A percentile compares a stretch with the other conserved stretches of the same genome.
Conservation (phyloP, 2,888 invertebrate species). For the Pristionchus japonicus region DNA sequence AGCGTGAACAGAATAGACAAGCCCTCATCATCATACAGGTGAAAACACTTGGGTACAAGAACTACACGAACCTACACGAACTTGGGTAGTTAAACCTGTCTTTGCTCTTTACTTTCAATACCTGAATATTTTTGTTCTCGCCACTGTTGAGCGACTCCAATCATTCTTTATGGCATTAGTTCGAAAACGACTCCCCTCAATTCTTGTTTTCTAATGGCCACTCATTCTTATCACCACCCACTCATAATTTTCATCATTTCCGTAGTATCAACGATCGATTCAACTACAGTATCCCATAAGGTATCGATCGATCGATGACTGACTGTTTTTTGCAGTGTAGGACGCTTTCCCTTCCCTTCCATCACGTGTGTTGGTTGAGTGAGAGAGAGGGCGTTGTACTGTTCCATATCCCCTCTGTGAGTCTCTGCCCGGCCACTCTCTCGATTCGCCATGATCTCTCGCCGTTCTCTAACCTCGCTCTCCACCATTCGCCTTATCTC, state of each 20-base stretch:
- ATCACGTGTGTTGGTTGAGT: slow-evolving; percentile 1
- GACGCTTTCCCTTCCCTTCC: not conserved
- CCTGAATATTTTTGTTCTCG: too few species aligned
- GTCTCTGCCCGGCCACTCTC: not conserved
- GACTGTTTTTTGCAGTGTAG: not conserved
- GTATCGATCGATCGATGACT: not conserved
- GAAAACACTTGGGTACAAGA: too few species aligned
- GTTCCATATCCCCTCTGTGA: slow-evolving; percentile 1
- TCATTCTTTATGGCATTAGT: not conserved
- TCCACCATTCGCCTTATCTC: not conserved
- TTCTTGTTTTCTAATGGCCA: slow-evolving; percentile 16
- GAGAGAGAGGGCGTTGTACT: slow-evolving; percentile 29
- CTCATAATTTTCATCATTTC: too few species aligned
- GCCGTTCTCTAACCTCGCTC: not conserved
- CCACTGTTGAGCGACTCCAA: not conserved
- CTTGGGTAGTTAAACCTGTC: too few species aligned
- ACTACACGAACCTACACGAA: too few species aligned
- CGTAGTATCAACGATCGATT: not conserved
- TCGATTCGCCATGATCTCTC: slow-evolving; percentile 26
- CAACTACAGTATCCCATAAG: not conserved
- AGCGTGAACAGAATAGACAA: too few species aligned
- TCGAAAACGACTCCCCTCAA: not conserved
- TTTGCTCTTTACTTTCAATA: too few species aligned
- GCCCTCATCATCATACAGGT: too few species aligned
- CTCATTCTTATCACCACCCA: not conserved